Conservation (phyloP, 2,113 vertebrate genomes). For the Athene noctua region DNA sequence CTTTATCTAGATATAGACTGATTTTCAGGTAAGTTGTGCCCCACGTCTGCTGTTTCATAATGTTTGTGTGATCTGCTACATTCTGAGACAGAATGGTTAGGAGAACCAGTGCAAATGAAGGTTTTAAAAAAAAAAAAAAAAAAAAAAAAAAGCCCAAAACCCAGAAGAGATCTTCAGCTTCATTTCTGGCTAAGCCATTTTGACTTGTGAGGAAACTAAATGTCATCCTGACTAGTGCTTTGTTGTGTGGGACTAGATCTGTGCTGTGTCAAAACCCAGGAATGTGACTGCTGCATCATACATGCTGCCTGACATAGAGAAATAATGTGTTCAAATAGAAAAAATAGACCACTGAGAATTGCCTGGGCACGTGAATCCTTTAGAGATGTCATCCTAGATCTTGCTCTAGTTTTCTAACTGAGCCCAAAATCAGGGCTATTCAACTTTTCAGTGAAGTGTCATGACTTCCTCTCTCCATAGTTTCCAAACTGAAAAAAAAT, state of each 20-base stretch:
- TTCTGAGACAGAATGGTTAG: not conserved
- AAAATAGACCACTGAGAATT: not conserved
- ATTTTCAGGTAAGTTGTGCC: not conserved
- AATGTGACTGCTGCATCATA: not conserved
- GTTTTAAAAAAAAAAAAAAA: not conserved
- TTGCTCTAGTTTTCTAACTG: not conserved
- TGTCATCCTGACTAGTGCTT: not conserved
- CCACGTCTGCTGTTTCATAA: not conserved
- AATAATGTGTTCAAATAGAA: not conserved
- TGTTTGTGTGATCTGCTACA: not conserved
- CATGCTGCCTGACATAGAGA: not conserved
- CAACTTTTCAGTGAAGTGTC: not conserved
- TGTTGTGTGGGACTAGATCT: not conserved
- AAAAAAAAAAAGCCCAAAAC: not conserved
- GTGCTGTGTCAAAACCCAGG: not conserved
- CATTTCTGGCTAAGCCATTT: not conserved
- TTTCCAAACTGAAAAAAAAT: not conserved
- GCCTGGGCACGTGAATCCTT: not conserved
- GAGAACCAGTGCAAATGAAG: not conserved
- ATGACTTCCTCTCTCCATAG: not conserved
- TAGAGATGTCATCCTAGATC: not conserved
- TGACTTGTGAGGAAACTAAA: not conserved
- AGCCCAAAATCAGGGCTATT: not conserved
- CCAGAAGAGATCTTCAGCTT: not conserved
- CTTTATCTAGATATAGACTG: not conserved